Conservation (phyloP, 2,888 invertebrate genomes). For the Agrilus biguttatus region DNA sequence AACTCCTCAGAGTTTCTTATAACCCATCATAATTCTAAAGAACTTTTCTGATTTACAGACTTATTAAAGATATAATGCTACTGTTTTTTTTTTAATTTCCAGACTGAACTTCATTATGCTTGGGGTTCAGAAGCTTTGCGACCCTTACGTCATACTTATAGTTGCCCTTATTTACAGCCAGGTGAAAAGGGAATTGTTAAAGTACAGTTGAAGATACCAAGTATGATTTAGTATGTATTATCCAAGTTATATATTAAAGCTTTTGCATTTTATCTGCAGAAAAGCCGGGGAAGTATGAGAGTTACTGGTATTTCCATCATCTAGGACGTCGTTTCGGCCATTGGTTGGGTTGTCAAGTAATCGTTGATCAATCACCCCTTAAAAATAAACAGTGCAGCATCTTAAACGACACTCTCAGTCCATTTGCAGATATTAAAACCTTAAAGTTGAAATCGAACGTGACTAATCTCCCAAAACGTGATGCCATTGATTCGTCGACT, state of each 20-base stretch:
- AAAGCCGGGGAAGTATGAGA: slow-evolving; percentile 28
- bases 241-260: neutral
- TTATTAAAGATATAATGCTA: too few species aligned
- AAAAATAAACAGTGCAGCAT: slow-evolving; percentile 1
- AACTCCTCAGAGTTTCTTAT: too few species aligned
- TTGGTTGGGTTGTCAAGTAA: slow-evolving; percentile 28
- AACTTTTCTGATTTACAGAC: too few species aligned
- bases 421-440: too few species aligned
- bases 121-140: slow-evolving; percentile 29
- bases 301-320: slow-evolving; percentile 32
- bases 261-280: slow-evolving; percentile 13
- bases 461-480: too few species aligned
- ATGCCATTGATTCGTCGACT: too few species aligned
- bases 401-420: too few species aligned
- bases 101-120: slow-evolving; percentile 29
- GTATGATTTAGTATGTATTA: slow-evolving; percentile 15
- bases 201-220: slow-evolving; percentile 25
- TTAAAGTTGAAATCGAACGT: too few species aligned
- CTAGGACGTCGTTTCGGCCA: slow-evolving; percentile 29
- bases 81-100: slow-evolving; percentile 10
- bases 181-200: slow-evolving; percentile 25
- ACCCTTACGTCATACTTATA: slow-evolving; percentile 20
- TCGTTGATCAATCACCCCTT: slow-evolving; percentile 21
- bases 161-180: slow-evolving; percentile 26
- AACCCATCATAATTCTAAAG: too few species aligned